Conservation (phyloP, 1,140 invertebrate genomes). For the Calliphora vicina region DNA sequence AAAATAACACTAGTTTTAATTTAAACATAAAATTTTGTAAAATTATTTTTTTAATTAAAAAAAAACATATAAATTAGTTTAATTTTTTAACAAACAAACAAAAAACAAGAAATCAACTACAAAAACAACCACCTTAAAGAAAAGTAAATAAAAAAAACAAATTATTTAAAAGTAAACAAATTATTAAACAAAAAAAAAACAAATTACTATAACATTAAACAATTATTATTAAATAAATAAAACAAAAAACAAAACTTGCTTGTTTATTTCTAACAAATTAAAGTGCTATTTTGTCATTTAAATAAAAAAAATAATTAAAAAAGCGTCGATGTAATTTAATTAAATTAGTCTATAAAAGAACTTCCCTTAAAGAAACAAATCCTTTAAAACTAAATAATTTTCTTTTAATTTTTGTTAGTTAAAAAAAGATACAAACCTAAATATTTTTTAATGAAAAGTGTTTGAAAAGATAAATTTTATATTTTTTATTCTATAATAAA, state of each 20-base stretch:
- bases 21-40: background rate
- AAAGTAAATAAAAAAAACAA: background rate
- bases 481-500: background rate
- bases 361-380: background rate
- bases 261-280: background rate
- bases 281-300: conserved; percentile 31
- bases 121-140: conserved; percentile 32
- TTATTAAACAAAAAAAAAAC: conserved; percentile 4
- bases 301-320: background rate
- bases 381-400: background rate
- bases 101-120: conserved; percentile 35
- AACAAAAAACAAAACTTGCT: conserved; percentile 13
- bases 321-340: conserved; percentile 29
- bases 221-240: background rate
- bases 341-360: conserved; percentile 9
- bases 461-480: background rate
- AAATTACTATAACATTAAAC: background rate
- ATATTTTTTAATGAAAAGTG: background rate
- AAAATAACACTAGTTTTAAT: background rate
- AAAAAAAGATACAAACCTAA: background rate
- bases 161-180: background rate
- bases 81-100: conserved; percentile 51
- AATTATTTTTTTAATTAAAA: conserved; percentile 31
- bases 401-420: conserved; percentile 5
- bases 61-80: conserved; percentile 39